Evolutionary conservation across 1,140 invertebrate species (phyloP).

Genomic region (Lepidurus packardi): DNA sequence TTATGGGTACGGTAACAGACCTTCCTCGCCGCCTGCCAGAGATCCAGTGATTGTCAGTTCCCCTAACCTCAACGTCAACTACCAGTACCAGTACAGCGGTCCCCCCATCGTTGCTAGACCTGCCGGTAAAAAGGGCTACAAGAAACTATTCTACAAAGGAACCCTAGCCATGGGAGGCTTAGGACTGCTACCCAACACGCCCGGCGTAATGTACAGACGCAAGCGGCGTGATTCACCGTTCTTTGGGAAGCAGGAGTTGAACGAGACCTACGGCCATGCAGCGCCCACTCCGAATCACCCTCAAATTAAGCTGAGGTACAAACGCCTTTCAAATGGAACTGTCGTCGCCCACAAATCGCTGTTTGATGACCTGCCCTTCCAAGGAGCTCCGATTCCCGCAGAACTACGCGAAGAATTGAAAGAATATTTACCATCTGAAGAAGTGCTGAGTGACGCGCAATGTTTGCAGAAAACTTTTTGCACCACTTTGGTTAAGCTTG

Average conservation of each 20-base stretch:
- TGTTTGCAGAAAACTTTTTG: slow-evolving; percentile 36
- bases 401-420: slow-evolving; percentile 34
- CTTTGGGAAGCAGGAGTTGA: not conserved
- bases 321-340: not conserved
- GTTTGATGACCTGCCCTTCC: slow-evolving; percentile 33
- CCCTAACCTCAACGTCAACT: slow-evolving; percentile 33
- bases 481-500: slow-evolving; percentile 31
- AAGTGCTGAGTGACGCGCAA: slow-evolving; percentile 32
- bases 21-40: not conserved
- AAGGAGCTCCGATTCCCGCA: slow-evolving; percentile 33
- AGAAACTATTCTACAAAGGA: slow-evolving; percentile 34
- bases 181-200: slow-evolving; percentile 28
- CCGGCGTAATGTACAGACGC: slow-evolving; percentile 28
- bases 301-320: not conserved
- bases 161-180: slow-evolving; percentile 31
- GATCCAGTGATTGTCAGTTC: slow-evolving; percentile 1
- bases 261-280: not conserved
- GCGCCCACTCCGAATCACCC: not conserved
- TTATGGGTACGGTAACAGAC: slow-evolving; percentile 24
- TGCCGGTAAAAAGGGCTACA: slow-evolving; percentile 24
- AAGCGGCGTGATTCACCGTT: slow-evolving; percentile 22
- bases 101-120: slow-evolving; percentile 27
- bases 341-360: slow-evolving; percentile 25
- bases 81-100: slow-evolving; percentile 33
- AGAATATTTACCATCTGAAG: slow-evolving; percentile 31